Evolutionary conservation across 2,888 invertebrate species (phyloP).

Genomic region (Lamellibrachia columna): DNA sequence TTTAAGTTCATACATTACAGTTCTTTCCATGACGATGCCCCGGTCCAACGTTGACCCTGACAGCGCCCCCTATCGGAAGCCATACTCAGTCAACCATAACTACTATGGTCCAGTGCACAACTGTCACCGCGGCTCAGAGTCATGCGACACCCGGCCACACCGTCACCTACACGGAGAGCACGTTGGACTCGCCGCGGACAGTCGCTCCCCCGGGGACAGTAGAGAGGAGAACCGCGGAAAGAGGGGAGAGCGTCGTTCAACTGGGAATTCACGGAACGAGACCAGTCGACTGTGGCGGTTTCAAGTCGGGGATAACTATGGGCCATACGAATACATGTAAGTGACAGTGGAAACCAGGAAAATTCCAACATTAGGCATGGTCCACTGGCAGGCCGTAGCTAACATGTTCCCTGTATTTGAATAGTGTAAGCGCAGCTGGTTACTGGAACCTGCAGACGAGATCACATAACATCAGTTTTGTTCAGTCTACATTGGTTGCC

Average conservation of each 20-base stretch:
- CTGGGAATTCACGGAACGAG: neutral
- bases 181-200: neutral
- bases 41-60: neutral
- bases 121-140: neutral
- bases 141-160: neutral
- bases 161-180: neutral
- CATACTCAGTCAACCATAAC: neutral
- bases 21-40: neutral
- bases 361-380: too few species aligned
- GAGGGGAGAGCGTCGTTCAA: neutral
- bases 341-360: neutral
- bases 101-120: constrained; percentile 11
- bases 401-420: too few species aligned
- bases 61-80: neutral
- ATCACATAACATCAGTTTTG: too few species aligned
- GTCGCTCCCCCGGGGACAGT: neutral
- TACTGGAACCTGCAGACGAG: too few species aligned
- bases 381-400: too few species aligned
- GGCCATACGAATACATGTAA: constrained; percentile 10
- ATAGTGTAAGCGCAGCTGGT: too few species aligned
- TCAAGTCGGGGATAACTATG: neutral
- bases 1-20: neutral
- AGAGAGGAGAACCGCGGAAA: neutral
- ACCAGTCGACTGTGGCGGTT: neutral
- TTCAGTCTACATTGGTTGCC: too few species aligned